These are phyloP conservation scores for Cancer borealis DNA, from an alignment of 2,888 invertebrate genomes.

Conservation along the genomic window DNA sequence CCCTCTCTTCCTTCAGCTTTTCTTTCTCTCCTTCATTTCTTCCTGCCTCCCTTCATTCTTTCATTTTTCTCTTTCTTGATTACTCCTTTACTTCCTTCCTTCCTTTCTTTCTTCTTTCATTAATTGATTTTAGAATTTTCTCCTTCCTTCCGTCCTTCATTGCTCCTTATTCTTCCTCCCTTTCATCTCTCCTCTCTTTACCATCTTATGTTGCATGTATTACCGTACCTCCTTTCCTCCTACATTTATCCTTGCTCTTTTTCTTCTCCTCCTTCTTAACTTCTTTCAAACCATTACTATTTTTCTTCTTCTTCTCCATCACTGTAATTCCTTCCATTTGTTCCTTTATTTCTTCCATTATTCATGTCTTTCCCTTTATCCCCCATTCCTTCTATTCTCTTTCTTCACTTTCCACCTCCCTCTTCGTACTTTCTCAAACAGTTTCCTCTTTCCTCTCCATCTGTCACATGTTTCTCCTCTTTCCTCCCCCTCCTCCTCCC, in stretches of 20 bases:
- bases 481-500: background rate
- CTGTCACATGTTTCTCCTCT: background rate
- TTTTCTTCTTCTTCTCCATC: too few relatives aligned
- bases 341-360: too few relatives aligned
- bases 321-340: too few relatives aligned
- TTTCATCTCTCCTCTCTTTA: background rate
- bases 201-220: background rate
- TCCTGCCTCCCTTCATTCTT: background rate
- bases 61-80: background rate
- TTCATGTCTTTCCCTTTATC: too few relatives aligned
- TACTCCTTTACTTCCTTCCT: background rate
- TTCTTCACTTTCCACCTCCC: too few relatives aligned
- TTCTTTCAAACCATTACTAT: too few relatives aligned
- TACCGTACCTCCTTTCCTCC: background rate
- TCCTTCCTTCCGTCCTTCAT: background rate
- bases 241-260: background rate
- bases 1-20: background rate
- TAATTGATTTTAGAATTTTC: background rate
- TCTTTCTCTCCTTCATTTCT: too few relatives aligned
- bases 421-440: too few relatives aligned
- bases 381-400: too few relatives aligned
- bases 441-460: too few relatives aligned
- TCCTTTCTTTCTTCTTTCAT: background rate
- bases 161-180: background rate
- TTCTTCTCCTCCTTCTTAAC: too few relatives aligned